These are phyloP conservation scores for Phenganax marumi DNA, from an alignment of 92 coral and sea anemone species.

Conservation along the genomic window DNA sequence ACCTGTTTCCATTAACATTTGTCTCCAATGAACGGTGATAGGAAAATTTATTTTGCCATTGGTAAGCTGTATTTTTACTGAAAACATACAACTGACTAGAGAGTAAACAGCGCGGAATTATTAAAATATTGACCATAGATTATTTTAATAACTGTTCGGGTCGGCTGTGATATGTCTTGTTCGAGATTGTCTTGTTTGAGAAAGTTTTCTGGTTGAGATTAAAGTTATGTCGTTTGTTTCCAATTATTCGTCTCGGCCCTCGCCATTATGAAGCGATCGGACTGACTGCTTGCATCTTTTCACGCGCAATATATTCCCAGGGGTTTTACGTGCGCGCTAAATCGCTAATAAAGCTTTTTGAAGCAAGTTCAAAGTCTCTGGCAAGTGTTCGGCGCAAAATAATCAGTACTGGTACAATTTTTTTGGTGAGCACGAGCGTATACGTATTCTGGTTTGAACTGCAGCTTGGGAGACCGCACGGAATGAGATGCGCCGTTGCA, in stretches of 20 bases:
- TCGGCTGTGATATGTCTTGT: conserved; percentile 26
- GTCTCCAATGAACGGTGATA: background rate
- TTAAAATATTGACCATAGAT: conserved; percentile 35
- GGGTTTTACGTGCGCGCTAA: conserved; percentile 9
- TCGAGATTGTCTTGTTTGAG: conserved; percentile 1
- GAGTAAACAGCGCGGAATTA: conserved; percentile 24
- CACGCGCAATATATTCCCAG: conserved; percentile 34
- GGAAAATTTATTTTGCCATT: background rate
- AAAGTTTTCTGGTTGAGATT: background rate
- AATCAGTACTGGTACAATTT: background rate
- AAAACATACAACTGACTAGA: background rate
- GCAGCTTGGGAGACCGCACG: background rate
- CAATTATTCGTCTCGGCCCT: conserved; percentile 35
- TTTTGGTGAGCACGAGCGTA: background rate
- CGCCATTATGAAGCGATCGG: conserved; percentile 29
- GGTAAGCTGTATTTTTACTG: conserved; percentile 19
- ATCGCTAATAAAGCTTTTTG: conserved; percentile 1
- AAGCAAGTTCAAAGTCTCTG: conserved; percentile 3
- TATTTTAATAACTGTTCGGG: conserved; percentile 26
- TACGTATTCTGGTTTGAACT: background rate
- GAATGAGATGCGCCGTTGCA: background rate
- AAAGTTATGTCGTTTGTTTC: conserved; percentile 18
- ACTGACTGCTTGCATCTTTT: conserved; percentile 22
- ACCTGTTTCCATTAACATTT: conserved; percentile 5
- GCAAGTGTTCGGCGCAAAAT: background rate